phyloP scores from a whole-genome alignment of 2,113 vertebrate genomes.

The Mormyrus iriodes region DNA sequence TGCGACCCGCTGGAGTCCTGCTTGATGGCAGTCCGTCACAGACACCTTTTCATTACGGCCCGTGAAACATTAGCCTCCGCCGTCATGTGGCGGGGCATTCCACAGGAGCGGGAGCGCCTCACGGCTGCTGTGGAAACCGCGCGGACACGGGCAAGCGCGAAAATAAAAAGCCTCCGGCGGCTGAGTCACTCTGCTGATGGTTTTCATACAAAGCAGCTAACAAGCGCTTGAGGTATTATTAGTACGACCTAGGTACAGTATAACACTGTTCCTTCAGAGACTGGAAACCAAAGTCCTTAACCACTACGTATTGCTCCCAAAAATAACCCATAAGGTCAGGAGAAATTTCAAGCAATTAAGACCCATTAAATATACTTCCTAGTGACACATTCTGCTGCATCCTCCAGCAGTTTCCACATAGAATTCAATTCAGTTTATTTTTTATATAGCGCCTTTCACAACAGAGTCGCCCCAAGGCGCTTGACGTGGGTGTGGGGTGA shows the following conservation, averaged over 20 bases:
- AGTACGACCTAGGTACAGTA: not conserved
- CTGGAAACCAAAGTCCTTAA: not conserved
- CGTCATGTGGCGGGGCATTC: conserved; percentile 13
- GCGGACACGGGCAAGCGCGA: not conserved
- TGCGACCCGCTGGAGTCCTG: conserved; percentile 23
- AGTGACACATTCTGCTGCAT: not conserved
- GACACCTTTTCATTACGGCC: conserved; percentile 53
- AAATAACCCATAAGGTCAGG: not conserved
- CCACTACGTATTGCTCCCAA: not conserved
- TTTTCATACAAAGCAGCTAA: not conserved
- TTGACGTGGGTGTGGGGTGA: not conserved
- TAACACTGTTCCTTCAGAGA: not conserved
- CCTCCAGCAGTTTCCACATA: not conserved
- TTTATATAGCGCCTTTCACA: not conserved
- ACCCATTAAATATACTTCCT: not conserved
- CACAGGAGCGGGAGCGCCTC: not conserved
- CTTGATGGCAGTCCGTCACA: conserved; percentile 44
- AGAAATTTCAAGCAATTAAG: not conserved
- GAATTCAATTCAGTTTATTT: not conserved
- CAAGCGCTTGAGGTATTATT: not conserved
- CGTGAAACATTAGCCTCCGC: conserved; percentile 39
- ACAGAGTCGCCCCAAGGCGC: not conserved
- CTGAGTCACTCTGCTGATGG: not conserved
- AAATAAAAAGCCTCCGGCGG: not conserved
- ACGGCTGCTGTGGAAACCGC: not conserved